Conservation (phyloP, 2,888 invertebrate genomes). For the Tetragnatha montana region DNA sequence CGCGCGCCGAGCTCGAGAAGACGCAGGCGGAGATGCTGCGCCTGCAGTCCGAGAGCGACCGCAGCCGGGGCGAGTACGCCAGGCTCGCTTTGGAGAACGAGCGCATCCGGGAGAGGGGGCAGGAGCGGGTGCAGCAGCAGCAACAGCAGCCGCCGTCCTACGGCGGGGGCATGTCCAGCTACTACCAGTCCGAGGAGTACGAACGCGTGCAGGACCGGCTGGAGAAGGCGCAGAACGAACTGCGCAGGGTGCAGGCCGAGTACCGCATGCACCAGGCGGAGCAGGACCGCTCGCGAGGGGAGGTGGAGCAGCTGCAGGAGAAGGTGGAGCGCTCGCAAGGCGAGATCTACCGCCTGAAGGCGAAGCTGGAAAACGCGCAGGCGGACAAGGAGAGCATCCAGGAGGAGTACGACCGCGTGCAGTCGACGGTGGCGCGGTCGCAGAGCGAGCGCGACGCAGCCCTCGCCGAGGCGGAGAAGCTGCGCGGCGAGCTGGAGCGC, state of each 20-base stretch:
- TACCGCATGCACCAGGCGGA: slow-evolving; percentile 93
- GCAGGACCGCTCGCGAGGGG: slow-evolving; percentile 82
- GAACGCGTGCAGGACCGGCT: slow-evolving; percentile 85
- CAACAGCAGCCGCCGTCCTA: slow-evolving; percentile 80
- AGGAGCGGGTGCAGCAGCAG: no score
- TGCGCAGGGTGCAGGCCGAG: slow-evolving; percentile 91
- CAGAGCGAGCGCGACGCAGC: slow-evolving; percentile 93
- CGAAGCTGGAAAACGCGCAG: slow-evolving; percentile 94
- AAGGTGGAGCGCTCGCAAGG: slow-evolving; percentile 95
- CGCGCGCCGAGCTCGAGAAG: slow-evolving; percentile 94
- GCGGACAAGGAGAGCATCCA: slow-evolving; percentile 94
- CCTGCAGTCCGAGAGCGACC: slow-evolving; percentile 93
- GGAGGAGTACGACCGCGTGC: slow-evolving; percentile 92
- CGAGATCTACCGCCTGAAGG: slow-evolving; percentile 94
- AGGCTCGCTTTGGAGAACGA: slow-evolving; percentile 84
- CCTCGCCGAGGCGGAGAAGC: slow-evolving; percentile 73
- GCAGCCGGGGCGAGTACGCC: slow-evolving; percentile 84
- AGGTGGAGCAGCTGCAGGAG: slow-evolving; percentile 88
- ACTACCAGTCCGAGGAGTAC: slow-evolving; percentile 77
- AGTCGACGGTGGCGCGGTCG: slow-evolving; percentile 87
- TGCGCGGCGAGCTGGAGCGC: slow-evolving; percentile 74
- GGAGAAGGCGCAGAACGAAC: slow-evolving; percentile 88
- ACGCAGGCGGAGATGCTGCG: slow-evolving; percentile 91
- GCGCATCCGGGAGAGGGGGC: slow-evolving; percentile 79
- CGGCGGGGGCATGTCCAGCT: slow-evolving; percentile 39